Conservation (phyloP, 2,797 vertebrate species). For the Psittacula derbiana region DNA sequence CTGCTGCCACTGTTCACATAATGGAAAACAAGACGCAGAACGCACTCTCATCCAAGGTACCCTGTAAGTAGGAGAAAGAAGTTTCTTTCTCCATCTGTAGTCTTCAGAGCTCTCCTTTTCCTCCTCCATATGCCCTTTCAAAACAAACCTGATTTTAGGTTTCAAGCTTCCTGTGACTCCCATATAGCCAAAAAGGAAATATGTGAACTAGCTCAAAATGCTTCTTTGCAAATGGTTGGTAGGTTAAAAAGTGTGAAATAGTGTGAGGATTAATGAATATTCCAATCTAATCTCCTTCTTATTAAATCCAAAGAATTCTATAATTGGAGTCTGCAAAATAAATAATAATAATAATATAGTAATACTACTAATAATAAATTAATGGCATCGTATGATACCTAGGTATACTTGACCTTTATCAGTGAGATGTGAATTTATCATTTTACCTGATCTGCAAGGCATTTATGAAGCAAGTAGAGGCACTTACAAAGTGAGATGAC, state of each 20-base stretch:
- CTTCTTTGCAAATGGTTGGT: background rate
- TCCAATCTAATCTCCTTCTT: background rate
- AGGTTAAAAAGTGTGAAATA: background rate
- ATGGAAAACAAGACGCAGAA: background rate
- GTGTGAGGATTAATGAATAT: slow-evolving; percentile 24
- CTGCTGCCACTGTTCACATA: background rate
- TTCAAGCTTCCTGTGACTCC: background rate
- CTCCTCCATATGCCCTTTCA: background rate
- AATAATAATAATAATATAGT: background rate
- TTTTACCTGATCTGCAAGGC: slow-evolving; percentile 35
- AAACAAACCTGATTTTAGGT: background rate
- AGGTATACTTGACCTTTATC: slow-evolving; percentile 23
- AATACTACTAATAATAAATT: background rate
- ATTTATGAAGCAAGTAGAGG: slow-evolving; percentile 38
- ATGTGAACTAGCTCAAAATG: background rate
- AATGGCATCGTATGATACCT: background rate
- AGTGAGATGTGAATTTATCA: slow-evolving; percentile 23
- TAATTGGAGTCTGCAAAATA: slow-evolving; percentile 43
- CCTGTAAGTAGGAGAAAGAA: background rate
- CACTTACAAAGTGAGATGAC: slow-evolving; percentile 5
- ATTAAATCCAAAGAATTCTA: slow-evolving; percentile 38
- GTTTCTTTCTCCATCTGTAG: background rate
- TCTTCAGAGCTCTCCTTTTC: background rate
- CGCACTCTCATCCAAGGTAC: background rate
- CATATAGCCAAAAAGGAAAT: background rate